These are phyloP conservation scores for Eptatretus atami DNA, from an alignment of 2,797 vertebrate species.

Conservation along the genomic window DNA sequence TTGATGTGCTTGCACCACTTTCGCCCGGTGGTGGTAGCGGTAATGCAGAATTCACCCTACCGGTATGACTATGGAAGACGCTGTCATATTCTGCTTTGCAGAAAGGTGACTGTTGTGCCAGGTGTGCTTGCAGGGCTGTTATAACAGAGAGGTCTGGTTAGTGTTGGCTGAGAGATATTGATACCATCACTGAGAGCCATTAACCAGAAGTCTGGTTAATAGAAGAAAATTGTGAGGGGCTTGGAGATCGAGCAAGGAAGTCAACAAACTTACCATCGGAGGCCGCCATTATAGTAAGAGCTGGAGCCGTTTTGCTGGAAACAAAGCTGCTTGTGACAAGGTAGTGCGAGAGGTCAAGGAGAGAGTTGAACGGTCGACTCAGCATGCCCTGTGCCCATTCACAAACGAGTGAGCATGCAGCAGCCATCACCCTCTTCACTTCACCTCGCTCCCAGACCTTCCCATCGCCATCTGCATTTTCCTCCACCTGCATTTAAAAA, in stretches of 20 bases:
- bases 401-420: conserved; percentile 75
- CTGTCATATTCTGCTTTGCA: neutral
- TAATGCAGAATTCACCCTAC: neutral
- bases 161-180: no score
- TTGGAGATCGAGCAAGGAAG: no score
- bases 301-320: conserved; percentile 79
- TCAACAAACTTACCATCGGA: neutral
- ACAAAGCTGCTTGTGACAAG: conserved; percentile 92
- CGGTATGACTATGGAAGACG: neutral
- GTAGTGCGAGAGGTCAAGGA: conserved; percentile 77
- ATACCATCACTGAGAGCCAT: no score
- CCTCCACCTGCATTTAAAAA: no score
- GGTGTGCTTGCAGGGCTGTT: neutral
- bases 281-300: conserved; percentile 57
- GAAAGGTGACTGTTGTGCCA: conserved; percentile 1
- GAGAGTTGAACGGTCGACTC: conserved; percentile 68
- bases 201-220: no score
- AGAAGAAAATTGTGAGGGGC: no score
- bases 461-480: no score
- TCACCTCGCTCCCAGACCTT: no score
- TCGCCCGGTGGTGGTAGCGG: neutral
- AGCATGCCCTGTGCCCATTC: conserved; percentile 98
- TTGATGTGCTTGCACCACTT: neutral
- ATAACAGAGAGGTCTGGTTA: no score
- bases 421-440: conserved; percentile 59